A percentile compares a stretch with the other conserved stretches of the same genome.
These are phyloP conservation scores for Damaliscus lunatus DNA, from an alignment of 2,113 vertebrate genomes.

Conservation along the genomic window DNA sequence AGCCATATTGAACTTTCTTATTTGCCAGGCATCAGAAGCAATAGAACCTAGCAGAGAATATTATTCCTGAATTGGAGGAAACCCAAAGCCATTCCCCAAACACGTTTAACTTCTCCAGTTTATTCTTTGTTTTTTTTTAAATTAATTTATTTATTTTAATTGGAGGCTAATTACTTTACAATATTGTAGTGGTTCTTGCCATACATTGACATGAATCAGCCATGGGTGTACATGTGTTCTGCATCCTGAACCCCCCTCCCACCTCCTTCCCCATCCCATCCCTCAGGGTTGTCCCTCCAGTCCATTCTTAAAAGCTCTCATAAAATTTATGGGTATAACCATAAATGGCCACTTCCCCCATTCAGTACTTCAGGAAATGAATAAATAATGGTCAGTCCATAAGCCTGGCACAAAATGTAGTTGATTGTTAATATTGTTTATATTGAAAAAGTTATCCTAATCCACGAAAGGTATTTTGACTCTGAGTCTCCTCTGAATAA, in stretches of 20 bases:
- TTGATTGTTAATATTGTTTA: not conserved
- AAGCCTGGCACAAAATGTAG: conserved; percentile 6
- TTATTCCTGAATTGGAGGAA: conserved; percentile 60
- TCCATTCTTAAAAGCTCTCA: conserved; percentile 61
- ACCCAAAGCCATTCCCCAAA: conserved; percentile 47
- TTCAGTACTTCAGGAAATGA: conserved; percentile 45
- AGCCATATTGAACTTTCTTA: conserved; percentile 36
- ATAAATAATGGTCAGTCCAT: conserved; percentile 8
- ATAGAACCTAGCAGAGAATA: conserved; percentile 30
- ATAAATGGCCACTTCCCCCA: conserved; percentile 38
- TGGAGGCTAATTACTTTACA: not conserved
- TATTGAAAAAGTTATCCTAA: not conserved
- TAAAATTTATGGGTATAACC: conserved; percentile 20
- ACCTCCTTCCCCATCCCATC: not conserved
- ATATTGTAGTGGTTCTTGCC: not conserved
- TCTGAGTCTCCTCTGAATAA: not conserved
- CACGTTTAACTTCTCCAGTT: conserved; percentile 57
- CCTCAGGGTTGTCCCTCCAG: not conserved
- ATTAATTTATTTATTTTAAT: not conserved
- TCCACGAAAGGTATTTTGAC: not conserved
- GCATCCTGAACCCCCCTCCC: not conserved
- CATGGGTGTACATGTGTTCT: not conserved
- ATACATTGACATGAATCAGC: not conserved
- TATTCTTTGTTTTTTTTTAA: not conserved
- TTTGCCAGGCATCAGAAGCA: conserved; percentile 30